Evolutionary conservation across 2,888 invertebrate genomes (phyloP).

Genomic region (Cylindroiulus punctatus): DNA sequence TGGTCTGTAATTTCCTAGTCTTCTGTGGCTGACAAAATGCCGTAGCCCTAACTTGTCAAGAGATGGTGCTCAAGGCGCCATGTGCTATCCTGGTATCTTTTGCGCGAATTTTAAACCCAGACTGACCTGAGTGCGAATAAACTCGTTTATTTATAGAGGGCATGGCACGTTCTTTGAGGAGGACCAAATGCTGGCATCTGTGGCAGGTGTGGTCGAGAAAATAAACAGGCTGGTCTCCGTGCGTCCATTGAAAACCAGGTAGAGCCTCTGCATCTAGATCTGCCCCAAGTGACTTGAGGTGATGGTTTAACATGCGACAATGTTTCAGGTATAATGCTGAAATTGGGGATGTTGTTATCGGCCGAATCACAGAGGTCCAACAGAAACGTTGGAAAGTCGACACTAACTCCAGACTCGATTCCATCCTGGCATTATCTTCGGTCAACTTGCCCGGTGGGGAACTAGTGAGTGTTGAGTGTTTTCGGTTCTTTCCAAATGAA

Average conservation of each 20-base stretch:
- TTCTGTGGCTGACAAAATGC: not conserved
- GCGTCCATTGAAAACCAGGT: constrained; percentile 88
- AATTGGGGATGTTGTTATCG: constrained; percentile 97
- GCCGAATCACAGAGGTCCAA: constrained; percentile 92
- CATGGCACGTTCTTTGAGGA: constrained; percentile 93
- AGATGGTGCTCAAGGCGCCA: not conserved
- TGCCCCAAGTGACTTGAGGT: not conserved
- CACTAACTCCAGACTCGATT: constrained; percentile 87
- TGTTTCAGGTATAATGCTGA: constrained; percentile 72
- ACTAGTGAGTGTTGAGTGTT: constrained; percentile 72
- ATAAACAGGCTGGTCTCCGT: constrained; percentile 95
- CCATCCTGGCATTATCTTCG: constrained; percentile 85
- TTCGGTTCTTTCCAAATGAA: not conserved
- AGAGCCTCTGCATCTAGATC: not conserved
- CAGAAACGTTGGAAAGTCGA: constrained; percentile 95
- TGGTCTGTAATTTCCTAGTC: not conserved
- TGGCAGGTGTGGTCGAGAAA: constrained; percentile 92
- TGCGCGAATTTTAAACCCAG: constrained; percentile 1
- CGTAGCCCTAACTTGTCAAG: not conserved
- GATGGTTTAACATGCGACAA: not conserved
- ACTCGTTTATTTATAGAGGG: constrained; percentile 73
- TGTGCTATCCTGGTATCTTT: not conserved
- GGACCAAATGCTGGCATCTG: constrained; percentile 85
- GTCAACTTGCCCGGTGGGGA: constrained; percentile 98
- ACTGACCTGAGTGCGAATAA: not conserved